These are phyloP conservation scores for Istiophorus platypterus DNA, from an alignment of 2,113 vertebrate genomes.

Conservation along the genomic window DNA sequence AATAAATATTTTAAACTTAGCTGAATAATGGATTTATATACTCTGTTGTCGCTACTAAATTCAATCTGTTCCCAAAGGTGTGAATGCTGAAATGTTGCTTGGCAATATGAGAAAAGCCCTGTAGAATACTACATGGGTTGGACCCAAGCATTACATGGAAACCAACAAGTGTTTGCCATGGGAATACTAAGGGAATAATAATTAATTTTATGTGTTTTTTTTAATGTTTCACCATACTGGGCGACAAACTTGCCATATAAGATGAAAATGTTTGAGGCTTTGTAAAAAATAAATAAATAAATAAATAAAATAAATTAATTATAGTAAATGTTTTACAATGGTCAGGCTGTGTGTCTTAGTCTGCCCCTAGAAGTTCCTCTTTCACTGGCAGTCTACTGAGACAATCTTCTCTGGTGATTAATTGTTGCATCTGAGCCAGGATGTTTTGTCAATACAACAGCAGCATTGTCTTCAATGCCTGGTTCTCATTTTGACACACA, in stretches of 20 bases:
- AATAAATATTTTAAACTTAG: constrained; percentile 10
- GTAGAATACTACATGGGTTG: neutral
- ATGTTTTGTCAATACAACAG: constrained; percentile 49
- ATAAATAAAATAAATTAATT: too few relatives aligned
- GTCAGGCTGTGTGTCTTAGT: neutral
- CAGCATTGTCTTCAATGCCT: constrained; percentile 55
- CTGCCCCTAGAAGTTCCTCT: constrained; percentile 28
- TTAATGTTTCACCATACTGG: constrained; percentile 4
- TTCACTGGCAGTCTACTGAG: constrained; percentile 5
- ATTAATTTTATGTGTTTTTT: neutral
- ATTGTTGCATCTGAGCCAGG: constrained; percentile 31
- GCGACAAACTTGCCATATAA: neutral
- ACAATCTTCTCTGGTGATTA: constrained; percentile 36
- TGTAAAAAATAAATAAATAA: neutral
- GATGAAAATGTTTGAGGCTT: neutral
- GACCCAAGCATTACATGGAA: neutral
- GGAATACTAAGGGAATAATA: neutral
- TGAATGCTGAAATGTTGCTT: constrained; percentile 8
- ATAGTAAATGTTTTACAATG: too few relatives aligned
- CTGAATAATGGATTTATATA: constrained; percentile 1
- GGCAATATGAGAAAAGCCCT: constrained; percentile 21
- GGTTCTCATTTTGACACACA: constrained; percentile 54
- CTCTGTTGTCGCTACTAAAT: neutral
- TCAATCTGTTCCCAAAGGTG: neutral
- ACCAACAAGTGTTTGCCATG: neutral